Evolutionary conservation across 2,888 invertebrate species (phyloP).

Genomic region (Hybos culiciformis): DNA sequence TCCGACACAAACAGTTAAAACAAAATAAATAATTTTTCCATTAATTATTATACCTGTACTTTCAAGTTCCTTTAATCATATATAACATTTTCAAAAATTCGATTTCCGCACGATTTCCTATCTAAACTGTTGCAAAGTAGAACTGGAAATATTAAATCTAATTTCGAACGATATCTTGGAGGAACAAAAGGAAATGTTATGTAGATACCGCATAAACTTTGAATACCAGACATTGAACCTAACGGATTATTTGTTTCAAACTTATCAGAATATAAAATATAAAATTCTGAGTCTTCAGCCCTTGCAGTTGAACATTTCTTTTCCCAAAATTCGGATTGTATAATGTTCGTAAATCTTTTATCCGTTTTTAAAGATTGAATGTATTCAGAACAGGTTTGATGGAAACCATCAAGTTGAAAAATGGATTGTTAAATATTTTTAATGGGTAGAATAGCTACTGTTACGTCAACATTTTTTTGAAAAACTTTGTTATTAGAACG

Average conservation of each 20-base stretch:
- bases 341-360: background rate
- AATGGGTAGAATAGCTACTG: background rate
- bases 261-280: constrained; percentile 8
- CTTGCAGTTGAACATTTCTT: too few relatives aligned
- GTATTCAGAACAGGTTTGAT: background rate
- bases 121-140: constrained; percentile 7
- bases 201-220: constrained; percentile 7
- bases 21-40: background rate
- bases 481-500: background rate
- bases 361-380: background rate
- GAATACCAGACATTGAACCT: constrained; percentile 7
- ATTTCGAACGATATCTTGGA: background rate
- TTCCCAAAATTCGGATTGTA: background rate
- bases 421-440: background rate
- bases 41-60: background rate
- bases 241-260: constrained; percentile 8
- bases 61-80: constrained; percentile 2
- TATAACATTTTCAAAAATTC: constrained; percentile 4
- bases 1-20: background rate
- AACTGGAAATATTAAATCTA: constrained; percentile 3
- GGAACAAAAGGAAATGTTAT: constrained; percentile 3
- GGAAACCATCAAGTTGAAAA: background rate
- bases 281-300: too few relatives aligned
- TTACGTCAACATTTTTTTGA: background rate
- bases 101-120: constrained; percentile 7